These are phyloP conservation scores for Zelleria hepariella DNA, from an alignment of 2,888 invertebrate species.

Conservation along the genomic window DNA sequence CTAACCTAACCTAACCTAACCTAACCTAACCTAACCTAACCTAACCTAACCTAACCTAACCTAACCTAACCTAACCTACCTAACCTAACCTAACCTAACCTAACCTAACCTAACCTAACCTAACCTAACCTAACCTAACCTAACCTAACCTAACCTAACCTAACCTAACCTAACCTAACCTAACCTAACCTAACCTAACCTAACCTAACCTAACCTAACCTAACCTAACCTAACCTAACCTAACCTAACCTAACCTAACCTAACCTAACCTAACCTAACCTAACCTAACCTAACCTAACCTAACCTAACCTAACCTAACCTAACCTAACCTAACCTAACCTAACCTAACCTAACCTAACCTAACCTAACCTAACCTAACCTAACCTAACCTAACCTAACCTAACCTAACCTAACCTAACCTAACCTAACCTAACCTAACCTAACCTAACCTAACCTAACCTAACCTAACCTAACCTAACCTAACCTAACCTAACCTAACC, in stretches of 20 bases:
- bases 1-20: slow-evolving; percentile 14
- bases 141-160: slow-evolving; percentile 16
- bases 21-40: slow-evolving; percentile 14
- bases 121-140: slow-evolving; percentile 16
- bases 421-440: slow-evolving; percentile 18
- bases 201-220: slow-evolving; percentile 21
- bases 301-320: slow-evolving; percentile 18
- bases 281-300: slow-evolving; percentile 19
- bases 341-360: slow-evolving; percentile 14
- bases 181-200: slow-evolving; percentile 19
- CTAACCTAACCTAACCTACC: too few relatives aligned
- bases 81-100: slow-evolving; percentile 13
- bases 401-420: slow-evolving; percentile 13
- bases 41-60: slow-evolving; percentile 14
- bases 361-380: slow-evolving; percentile 17
- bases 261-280: slow-evolving; percentile 19
- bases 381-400: slow-evolving; percentile 17
- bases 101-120: slow-evolving; percentile 17
- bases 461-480: slow-evolving; percentile 16
- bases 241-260: slow-evolving; percentile 18
- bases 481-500: too few relatives aligned
- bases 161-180: slow-evolving; percentile 16
- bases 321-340: slow-evolving; percentile 17
- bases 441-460: slow-evolving; percentile 17
- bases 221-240: slow-evolving; percentile 21